Evolutionary conservation across 2,888 invertebrate genomes (phyloP), one percentile per base, ranked within the genome.

Genomic region (Chloromyia formosa): DNA sequence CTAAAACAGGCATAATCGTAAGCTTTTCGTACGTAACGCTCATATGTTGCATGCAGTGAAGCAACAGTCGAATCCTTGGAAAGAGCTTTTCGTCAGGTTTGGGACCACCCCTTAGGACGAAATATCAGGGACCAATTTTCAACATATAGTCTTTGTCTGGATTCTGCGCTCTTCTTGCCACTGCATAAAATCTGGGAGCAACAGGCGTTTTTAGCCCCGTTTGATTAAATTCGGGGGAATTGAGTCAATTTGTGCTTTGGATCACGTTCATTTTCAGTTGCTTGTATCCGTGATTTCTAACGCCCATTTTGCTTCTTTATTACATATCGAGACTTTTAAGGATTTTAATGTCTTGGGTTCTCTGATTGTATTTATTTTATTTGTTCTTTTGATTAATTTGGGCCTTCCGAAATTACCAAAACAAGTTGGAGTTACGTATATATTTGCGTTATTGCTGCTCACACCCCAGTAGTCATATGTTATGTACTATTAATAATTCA

Each of bases 1-100:
- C 71, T 58, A 71, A 69, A 58, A 58, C 20, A 9, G 23, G 40
- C 53, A 54, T 54, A 27, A 18, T 54, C 27, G 14, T 7, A 14
- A 16, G 56, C 56, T 56, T 71, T 69, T 56, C 9, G 18, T 18
- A 40, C 18, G 23, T 14, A 27, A 23, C 12, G 56, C 16, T 40
- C 71, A 71, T 71, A 42, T 71, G 71, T 71, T 71, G 71, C 71
- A 71, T 56, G 22, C 45, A 5, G 20, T 18, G 71, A 71, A 71
- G 71, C 71, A 71, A 71, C 71, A 71, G 71, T 71, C 71, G 71
- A 35, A 35, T 58, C 58, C 66, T 10, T 58, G n/a, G 16, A 18
- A 16, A 7, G 54, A 69, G 54, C 54, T 69, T 54, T 69, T 69
- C 68, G 68, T 54, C 53, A 1, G 22, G 45, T 45, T 62, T 62